Base-by-base conservation (phyloP, 2,797 vertebrate genomes). In the Esox lucius region DNA sequence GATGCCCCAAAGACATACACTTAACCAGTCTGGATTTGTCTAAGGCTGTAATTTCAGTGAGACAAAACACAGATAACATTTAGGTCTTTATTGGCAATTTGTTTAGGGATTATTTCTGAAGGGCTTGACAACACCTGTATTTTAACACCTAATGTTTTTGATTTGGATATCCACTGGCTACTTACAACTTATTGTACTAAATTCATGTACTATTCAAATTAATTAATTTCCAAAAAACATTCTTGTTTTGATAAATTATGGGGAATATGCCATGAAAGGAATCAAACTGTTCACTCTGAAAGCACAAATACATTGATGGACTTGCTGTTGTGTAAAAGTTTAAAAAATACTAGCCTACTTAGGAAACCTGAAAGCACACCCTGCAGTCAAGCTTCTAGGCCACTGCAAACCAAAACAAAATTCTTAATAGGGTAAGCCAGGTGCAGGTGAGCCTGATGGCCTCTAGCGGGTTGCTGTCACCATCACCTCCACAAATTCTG, bases 401-500 rank as follows among this genome's bases (percentile, higher is more conserved):
- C 73, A 81, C 71, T 75, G 68, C 80, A 79, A 78, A 82, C 1
- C 75, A 46, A 83, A 75, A 74, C 56, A 80, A 46, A 68, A 68
- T 4, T n/a, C 33, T 24, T 39, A 68, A 68, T 51, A 11, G 17
- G 28, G 65, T 68, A 28, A 83, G 69, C 86, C 87, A 90, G 86
- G 78, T 91, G 89, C 85, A 80, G 76, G 74, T 67, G 83, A 71
- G 78, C 59, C 68, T 75, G 75, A 75, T 70, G 51, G 81, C 83
- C 82, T 80, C 48, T 0, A 70, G 80, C 78, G 8, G 42, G 68
- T 75, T 80, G 79, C 75, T 86, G 82, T 81, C 83, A 80, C 71
- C 53, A 31, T 78, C 71, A 65, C n/a, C 61, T 77, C 86, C 87
- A 77, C 91, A 87, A 90, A 91, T 90, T 80, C 81, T 2, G n/a